A percentile compares a stretch with the other conserved stretches of the same genome.
Evolutionary conservation across 2,113 vertebrate genomes (phyloP).

Genomic region (Datnioides undecimradiatus): DNA sequence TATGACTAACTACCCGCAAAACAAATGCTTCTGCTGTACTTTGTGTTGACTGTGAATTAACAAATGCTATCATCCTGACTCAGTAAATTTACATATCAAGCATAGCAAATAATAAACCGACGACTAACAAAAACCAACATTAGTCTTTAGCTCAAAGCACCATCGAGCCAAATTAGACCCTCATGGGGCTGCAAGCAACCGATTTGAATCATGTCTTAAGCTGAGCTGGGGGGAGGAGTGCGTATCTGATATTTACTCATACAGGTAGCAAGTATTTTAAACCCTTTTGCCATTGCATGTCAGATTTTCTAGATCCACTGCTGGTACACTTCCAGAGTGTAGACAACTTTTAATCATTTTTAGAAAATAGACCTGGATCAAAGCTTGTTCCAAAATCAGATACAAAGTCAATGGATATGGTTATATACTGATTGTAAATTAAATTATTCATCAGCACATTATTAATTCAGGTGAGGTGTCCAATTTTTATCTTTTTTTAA

Average conservation of each 20-base stretch:
- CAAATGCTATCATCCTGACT: no score
- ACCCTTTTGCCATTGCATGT: not conserved
- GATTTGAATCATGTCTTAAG: no score
- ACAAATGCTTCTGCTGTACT: no score
- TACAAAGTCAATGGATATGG: slow-evolving; percentile 6
- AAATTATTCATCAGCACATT: not conserved
- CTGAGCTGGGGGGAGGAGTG: not conserved
- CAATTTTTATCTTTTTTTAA: not conserved
- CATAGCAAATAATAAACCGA: no score
- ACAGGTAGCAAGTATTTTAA: not conserved
- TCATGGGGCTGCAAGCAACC: no score
- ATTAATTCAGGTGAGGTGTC: not conserved
- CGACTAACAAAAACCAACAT: no score
- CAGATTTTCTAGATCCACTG: not conserved
- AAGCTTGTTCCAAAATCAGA: not conserved
- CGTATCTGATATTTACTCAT: not conserved
- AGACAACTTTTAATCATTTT: not conserved
- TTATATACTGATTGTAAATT: not conserved
- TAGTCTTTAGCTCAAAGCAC: no score
- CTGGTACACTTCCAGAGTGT: not conserved
- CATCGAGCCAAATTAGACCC: no score
- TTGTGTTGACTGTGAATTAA: no score
- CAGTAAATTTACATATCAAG: no score
- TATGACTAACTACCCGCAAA: no score
- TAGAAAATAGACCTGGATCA: slow-evolving; percentile 15